These are phyloP conservation scores for Himalopsyche tibetana DNA, from an alignment of 2,888 invertebrate genomes.

Conservation along the genomic window DNA sequence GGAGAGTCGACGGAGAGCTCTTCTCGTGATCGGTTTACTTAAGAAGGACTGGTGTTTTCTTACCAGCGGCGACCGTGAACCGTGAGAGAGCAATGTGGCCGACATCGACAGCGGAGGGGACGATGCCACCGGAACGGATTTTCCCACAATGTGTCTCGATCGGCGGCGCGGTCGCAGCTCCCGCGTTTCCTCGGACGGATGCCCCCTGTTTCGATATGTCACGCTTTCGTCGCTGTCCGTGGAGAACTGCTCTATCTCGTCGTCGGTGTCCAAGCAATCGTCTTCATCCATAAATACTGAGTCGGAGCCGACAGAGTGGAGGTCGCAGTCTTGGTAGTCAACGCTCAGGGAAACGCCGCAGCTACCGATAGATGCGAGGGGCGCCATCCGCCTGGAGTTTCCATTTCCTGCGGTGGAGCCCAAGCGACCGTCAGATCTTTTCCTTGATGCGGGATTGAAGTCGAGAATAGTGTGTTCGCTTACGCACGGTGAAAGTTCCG, in stretches of 20 bases:
- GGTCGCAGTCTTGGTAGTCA: constrained; percentile 83
- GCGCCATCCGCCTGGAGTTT: constrained; percentile 79
- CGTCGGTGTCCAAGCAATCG: constrained; percentile 82
- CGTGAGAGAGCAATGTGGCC: constrained; percentile 54
- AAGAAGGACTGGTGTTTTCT: constrained; percentile 70
- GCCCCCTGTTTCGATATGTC: constrained; percentile 61
- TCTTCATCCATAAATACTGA: constrained; percentile 88
- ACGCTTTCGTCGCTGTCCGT: constrained; percentile 85
- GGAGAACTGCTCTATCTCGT: constrained; percentile 89
- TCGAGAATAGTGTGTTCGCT: constrained; percentile 80
- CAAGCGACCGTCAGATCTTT: constrained; percentile 53
- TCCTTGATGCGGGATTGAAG: constrained; percentile 66
- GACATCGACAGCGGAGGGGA: constrained; percentile 64
- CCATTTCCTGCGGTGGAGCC: constrained; percentile 66
- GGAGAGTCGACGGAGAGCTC: constrained; percentile 67
- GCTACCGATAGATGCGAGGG: constrained; percentile 88
- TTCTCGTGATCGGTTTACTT: constrained; percentile 72
- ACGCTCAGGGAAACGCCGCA: constrained; percentile 82
- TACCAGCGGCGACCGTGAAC: constrained; percentile 61
- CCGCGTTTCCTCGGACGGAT: constrained; percentile 63
- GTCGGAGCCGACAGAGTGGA: constrained; percentile 85
- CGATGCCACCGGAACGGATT: constrained; percentile 70
- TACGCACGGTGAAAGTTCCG: constrained; percentile 88
- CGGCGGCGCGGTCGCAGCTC: constrained; percentile 64
- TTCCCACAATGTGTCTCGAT: constrained; percentile 65